phyloP scores from a whole-genome alignment of 2,888 invertebrate species.

The Heliconius ethilla region DNA sequence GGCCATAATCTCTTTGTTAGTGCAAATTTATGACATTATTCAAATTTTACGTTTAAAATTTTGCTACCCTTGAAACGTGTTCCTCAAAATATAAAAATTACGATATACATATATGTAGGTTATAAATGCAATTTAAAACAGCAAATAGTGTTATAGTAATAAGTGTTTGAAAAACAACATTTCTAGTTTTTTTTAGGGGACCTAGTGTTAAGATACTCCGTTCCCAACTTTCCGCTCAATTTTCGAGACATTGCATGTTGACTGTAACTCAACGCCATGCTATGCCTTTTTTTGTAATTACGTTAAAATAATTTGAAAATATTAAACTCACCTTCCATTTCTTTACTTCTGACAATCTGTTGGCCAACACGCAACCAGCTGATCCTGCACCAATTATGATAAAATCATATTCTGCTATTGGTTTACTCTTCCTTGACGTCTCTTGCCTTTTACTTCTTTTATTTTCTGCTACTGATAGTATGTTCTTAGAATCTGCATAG shows the following conservation, averaged over 20 bases:
- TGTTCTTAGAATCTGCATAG: conserved; percentile 54
- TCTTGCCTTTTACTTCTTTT: conserved; percentile 46
- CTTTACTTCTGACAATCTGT: conserved; percentile 83
- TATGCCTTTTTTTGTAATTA: background rate
- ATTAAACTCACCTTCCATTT: conserved; percentile 50
- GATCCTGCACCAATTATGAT: conserved; percentile 86
- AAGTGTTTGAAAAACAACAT: background rate
- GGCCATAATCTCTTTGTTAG: background rate
- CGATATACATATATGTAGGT: background rate
- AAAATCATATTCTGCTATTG: conserved; percentile 80
- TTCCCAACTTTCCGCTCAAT: background rate
- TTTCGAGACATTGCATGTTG: background rate
- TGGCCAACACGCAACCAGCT: conserved; percentile 86
- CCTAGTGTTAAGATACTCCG: background rate
- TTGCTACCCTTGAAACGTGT: conserved; percentile 1
- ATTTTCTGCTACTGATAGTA: conserved; percentile 36
- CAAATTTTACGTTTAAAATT: background rate
- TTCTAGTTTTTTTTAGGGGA: background rate
- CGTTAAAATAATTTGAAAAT: background rate
- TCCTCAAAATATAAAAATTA: background rate
- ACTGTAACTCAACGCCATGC: background rate
- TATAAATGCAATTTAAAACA: background rate
- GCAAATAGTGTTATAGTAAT: background rate
- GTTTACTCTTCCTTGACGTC: conserved; percentile 55
- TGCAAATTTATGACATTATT: background rate